Evolutionary conservation across 2,888 invertebrate species (phyloP), one percentile per base, ranked within the genome.

Genomic region (Melieria crassipennis): DNA sequence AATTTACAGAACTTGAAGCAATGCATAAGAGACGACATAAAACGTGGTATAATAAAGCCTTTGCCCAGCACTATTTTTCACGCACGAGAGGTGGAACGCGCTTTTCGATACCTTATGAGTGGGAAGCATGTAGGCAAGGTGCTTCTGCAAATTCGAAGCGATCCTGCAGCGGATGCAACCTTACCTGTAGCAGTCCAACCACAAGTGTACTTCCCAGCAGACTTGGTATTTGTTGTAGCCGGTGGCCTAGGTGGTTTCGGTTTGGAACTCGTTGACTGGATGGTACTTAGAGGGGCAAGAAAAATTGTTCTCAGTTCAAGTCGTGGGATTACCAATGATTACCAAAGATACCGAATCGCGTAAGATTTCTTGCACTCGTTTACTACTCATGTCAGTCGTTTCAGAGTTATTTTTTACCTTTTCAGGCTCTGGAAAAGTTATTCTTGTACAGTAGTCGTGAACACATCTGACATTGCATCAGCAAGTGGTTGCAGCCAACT

Each of bases 171-270:
- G 4, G 50, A 68, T 0, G 73, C 74, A 6, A 83, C 85, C 1
- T 30, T 81, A 30, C 85, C 86, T 1, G 79, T 87, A n/a, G 75
- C 78, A 10, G 83, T 82, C 0, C 42, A 80, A 4, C 81, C 76
- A 5, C 83, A 84, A 74, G 69, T 83, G 0, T 86, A 84, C 73
- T 87, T 85, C 47, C 80, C 81, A n/a, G 75, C 80, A 0, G 73
- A 83, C 5, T 67, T 81, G 11, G 77, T 77, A 7, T 90, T 94
- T 87, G 80, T 94, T 0, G 89, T 94, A 5, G 88, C 92, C 1
- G 94, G 94, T 10, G 97, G 97, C 58, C 89, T 98, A 0, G 98
- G 98, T 58, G 97, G 97, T 0, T 95, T 98, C 82, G 98, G 97
- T 5, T 88, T 98, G 63, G 97, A 98, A 85, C 85, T 97, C 63